phyloP scores from a whole-genome alignment of 2,113 vertebrate species.

The Plecotus auritus region DNA sequence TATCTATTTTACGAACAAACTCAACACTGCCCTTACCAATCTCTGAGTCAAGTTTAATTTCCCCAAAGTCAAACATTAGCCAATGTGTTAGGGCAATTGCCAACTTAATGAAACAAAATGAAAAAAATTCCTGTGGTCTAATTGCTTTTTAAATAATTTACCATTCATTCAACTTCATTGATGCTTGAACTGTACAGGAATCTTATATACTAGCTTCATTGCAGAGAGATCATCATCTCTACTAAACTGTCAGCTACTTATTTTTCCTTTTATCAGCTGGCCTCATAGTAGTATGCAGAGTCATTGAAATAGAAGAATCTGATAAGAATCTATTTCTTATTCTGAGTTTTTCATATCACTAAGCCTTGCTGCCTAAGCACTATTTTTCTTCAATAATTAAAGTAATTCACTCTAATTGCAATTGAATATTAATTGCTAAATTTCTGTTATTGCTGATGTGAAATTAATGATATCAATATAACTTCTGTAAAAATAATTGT shows the following conservation, averaged over 20 bases:
- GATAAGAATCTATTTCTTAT: neutral
- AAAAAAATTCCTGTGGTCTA: neutral
- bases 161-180: neutral
- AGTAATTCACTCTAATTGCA: neutral
- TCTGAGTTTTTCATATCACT: neutral
- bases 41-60: neutral
- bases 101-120: neutral
- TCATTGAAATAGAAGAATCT: neutral
- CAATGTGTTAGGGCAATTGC: neutral
- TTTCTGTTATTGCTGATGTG: neutral
- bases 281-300: neutral
- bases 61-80: neutral
- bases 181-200: neutral
- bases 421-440: neutral
- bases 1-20: neutral
- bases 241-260: neutral
- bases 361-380: neutral
- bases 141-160: slow-evolving; percentile 13
- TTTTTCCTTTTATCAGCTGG: neutral
- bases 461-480: neutral
- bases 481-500: slow-evolving; percentile 30
- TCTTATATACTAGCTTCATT: neutral
- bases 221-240: neutral
- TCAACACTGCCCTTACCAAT: neutral
- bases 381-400: neutral